Percentiles rank a stretch among this genome's conserved stretches.
phyloP scores from a whole-genome alignment of 2,888 invertebrate species.

The Gari tellinella region DNA sequence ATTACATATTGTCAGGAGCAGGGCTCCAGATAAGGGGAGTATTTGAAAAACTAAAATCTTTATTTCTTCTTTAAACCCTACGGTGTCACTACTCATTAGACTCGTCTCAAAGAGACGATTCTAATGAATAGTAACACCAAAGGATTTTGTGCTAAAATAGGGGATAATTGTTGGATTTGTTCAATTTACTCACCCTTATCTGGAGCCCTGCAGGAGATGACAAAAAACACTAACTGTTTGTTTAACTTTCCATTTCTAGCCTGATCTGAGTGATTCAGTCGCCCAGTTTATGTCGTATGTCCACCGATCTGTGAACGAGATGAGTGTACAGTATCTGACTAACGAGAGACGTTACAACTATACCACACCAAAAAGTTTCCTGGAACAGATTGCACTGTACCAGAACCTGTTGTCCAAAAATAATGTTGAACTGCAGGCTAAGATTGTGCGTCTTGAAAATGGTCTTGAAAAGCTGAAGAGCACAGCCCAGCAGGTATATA shows the following conservation, averaged over 20 bases:
- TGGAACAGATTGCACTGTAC: conserved; percentile 97
- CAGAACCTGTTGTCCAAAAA: conserved; percentile 93
- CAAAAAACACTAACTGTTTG: too few relatives aligned
- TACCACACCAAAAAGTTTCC: conserved; percentile 98
- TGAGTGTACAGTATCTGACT: conserved; percentile 93
- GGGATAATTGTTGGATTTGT: too few relatives aligned
- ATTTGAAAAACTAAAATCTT: too few relatives aligned
- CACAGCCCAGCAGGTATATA: conserved; percentile 93
- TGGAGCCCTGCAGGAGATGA: too few relatives aligned
- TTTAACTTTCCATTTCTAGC: conserved; percentile 85
- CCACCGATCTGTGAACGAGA: conserved; percentile 96
- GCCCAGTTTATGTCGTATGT: conserved; percentile 97
- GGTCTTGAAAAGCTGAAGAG: conserved; percentile 95
- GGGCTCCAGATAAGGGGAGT: too few relatives aligned
- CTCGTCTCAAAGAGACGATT: too few relatives aligned
- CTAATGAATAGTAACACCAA: too few relatives aligned
- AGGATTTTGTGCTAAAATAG: too few relatives aligned
- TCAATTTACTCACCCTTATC: too few relatives aligned
- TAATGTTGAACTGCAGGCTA: conserved; percentile 93
- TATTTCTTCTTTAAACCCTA: too few relatives aligned
- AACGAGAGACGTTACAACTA: conserved; percentile 98
- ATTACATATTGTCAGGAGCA: too few relatives aligned
- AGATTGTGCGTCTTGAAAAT: conserved; percentile 95
- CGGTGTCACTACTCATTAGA: too few relatives aligned
- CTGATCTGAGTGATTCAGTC: conserved; percentile 91